Conservation (phyloP, 1,140 invertebrate genomes). For the Rhizoglyphus robini region DNA sequence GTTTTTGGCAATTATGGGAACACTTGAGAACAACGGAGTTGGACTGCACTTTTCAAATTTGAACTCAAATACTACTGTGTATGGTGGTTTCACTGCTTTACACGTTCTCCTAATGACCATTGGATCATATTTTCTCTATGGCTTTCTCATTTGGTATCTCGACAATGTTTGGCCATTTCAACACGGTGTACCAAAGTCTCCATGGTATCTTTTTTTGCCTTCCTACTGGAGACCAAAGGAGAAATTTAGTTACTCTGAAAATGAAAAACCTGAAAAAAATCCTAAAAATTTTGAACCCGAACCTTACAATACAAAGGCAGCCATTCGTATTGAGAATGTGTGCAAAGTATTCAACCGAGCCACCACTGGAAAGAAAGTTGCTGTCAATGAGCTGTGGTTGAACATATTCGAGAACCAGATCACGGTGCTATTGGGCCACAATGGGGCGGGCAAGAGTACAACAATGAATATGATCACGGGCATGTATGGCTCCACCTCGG, state of each 20-base stretch:
- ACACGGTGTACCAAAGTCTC: constrained; percentile 41
- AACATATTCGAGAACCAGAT: constrained; percentile 48
- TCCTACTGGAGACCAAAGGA: constrained; percentile 39
- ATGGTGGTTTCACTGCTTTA: constrained; percentile 27
- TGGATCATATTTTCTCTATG: constrained; percentile 23
- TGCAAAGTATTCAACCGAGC: constrained; percentile 34
- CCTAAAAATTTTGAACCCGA: constrained; percentile 37
- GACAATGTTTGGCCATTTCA: constrained; percentile 32
- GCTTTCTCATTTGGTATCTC: constrained; percentile 28
- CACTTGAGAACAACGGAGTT: neutral
- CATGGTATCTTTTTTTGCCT: constrained; percentile 36
- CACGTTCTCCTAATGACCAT: constrained; percentile 23
- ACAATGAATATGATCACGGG: constrained; percentile 62
- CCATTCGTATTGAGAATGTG: constrained; percentile 43
- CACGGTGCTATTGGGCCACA: constrained; percentile 48
- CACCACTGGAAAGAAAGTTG: constrained; percentile 30
- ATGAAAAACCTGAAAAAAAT: neutral
- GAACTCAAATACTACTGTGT: neutral
- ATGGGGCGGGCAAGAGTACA: constrained; percentile 51
- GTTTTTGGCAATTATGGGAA: neutral
- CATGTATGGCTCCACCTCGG: constrained; percentile 46
- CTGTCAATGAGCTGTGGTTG: constrained; percentile 42
- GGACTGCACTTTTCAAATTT: neutral
- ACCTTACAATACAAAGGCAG: constrained; percentile 35
- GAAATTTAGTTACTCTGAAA: neutral